These are phyloP conservation scores for Vulpes vulpes DNA, from an alignment of 2,113 vertebrate genomes.

Conservation along the genomic window DNA sequence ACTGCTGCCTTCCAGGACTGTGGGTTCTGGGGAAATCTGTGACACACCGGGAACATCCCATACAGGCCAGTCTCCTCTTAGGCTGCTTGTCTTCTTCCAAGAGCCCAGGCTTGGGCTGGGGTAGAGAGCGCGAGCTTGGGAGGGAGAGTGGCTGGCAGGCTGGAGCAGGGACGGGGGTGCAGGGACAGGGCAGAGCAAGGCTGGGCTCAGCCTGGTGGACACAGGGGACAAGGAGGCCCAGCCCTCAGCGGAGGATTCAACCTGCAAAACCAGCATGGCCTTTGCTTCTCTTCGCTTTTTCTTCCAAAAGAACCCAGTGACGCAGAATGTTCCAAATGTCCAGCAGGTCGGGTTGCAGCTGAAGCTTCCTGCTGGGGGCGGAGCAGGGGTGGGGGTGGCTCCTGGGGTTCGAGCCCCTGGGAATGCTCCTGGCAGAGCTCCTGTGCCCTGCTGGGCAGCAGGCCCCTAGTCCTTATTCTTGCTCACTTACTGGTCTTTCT, in stretches of 20 bases:
- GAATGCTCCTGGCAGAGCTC: background rate
- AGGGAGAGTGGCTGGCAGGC: background rate
- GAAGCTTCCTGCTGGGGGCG: background rate
- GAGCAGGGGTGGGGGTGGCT: too few relatives aligned
- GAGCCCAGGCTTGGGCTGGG: background rate
- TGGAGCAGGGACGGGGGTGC: background rate
- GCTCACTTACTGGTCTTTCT: rapidly evolving
- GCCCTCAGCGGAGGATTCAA: too few relatives aligned
- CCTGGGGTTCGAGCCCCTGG: background rate
- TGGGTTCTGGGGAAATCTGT: rapidly evolving
- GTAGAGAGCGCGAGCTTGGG: background rate
- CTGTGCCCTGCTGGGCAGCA: background rate
- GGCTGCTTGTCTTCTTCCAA: background rate
- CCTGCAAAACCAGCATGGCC: rapidly evolving
- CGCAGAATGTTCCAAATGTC: background rate
- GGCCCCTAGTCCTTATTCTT: background rate
- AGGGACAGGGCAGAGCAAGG: rapidly evolving
- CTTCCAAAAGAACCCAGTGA: background rate
- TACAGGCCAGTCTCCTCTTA: background rate
- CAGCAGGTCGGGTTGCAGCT: background rate
- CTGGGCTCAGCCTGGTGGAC: background rate
- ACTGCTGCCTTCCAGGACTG: rapidly evolving
- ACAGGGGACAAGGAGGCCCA: background rate
- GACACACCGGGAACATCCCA: rapidly evolving
- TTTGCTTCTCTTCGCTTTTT: background rate